phyloP scores from a whole-genome alignment of 2,888 invertebrate genomes.

The Chironomus tentans region DNA sequence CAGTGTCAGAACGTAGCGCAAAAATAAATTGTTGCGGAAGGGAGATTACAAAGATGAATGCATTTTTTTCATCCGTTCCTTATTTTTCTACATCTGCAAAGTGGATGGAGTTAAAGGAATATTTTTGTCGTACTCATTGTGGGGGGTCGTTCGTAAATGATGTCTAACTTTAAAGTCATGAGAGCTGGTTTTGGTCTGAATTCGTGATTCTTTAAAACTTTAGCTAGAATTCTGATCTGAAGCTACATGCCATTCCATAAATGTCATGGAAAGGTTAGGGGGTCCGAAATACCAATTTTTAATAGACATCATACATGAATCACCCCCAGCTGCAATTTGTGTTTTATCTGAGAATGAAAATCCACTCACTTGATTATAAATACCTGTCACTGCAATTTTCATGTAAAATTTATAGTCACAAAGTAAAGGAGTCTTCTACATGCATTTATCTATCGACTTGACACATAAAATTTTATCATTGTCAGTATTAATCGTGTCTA shows the following conservation, averaged over 20 bases:
- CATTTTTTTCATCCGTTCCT: slow-evolving; percentile 15
- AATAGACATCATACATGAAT: too few relatives aligned
- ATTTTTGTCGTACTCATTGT: neutral
- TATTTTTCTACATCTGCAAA: neutral
- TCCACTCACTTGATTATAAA: slow-evolving; percentile 23
- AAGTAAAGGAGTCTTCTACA: neutral
- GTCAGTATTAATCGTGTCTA: slow-evolving; percentile 6
- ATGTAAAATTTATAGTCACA: slow-evolving; percentile 11
- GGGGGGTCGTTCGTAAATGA: too few relatives aligned
- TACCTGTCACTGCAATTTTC: slow-evolving; percentile 24
- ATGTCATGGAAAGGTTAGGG: too few relatives aligned
- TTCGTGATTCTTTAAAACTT: too few relatives aligned
- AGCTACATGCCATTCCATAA: too few relatives aligned
- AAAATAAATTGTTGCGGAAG: slow-evolving; percentile 27
- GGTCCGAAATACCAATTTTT: too few relatives aligned
- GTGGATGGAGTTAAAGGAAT: neutral
- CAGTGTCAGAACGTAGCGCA: slow-evolving; percentile 2
- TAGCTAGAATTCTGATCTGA: too few relatives aligned
- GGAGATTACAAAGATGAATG: slow-evolving; percentile 27
- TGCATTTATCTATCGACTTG: neutral
- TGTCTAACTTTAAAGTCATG: too few relatives aligned
- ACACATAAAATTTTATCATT: slow-evolving; percentile 4
- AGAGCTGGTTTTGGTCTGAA: too few relatives aligned
- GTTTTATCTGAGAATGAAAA: slow-evolving; percentile 3
- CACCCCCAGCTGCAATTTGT: neutral